Evolutionary conservation across 2,113 vertebrate genomes (phyloP), one percentile per base, ranked within the genome.

Genomic region (Morone saxatilis): DNA sequence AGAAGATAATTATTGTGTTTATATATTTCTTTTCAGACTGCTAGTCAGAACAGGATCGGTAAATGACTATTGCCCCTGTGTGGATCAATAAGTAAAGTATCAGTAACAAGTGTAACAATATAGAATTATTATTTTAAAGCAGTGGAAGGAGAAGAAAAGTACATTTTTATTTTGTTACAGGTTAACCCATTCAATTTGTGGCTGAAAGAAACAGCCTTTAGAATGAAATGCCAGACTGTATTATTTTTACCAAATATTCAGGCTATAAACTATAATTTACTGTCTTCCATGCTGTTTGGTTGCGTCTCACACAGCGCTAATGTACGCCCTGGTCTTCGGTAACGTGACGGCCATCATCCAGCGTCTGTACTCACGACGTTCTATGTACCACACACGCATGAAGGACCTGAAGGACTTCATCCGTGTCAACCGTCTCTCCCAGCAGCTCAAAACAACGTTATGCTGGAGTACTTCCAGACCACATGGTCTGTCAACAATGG

Each of bases 331-430:
- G 20, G 97, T 99, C 71, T 99, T 99, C 0, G 98, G 98, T 31
- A 99, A 99, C 0, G 98, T 99, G 86, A 98, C 97, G 0, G 98
- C 98, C 92, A 98, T 99, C 93, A 99, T 99, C 92, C 98, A 99
- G 94, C 97, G 98, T 45, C 98, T 99, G 98, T 99, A 99, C 85
- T 98, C 97, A 0, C 96, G 98, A 9, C 98, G 97, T 11, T 99
- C 98, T 0, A 96, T 99, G 74, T 99, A 99, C 93, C 98, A 99
- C 94, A 97, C 97, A 0, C 98, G 97, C 86, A 97, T 98, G 96
- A 98, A 97, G 88, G 98, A 99, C 93, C 95, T 99, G 88, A 98
- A 99, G 92, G 98, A 99, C 90, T 99, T 99, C 93, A 98, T 98
- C 89, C 95, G 98, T 0, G 97, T 99, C 74, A 98, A 99, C 70